Evolutionary conservation across 2,113 vertebrate genomes (phyloP), one percentile per base, ranked within the genome.

Genomic region (Salminus brasiliensis): DNA sequence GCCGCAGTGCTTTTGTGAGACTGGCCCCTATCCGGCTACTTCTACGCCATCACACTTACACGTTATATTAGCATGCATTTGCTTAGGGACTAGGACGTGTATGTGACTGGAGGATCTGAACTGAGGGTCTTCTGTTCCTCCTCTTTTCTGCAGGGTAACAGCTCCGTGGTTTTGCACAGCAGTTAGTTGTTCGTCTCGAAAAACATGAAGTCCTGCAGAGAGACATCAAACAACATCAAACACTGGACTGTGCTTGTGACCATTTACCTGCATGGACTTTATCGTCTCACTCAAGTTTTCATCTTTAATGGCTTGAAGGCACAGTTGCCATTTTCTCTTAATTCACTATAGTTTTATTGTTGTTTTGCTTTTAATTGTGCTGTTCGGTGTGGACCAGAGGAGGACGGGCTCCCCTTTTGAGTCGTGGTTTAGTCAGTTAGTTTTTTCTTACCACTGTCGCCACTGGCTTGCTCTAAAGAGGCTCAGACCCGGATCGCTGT

Each of bases 131-230:
- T 30, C 49, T 27, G n/a, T 18, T 62, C 21, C 21, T 13, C 36
- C 16, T 41, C 7, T 43, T 32, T 49, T 76, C 55, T 45, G 45
- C 45, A 23, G 25, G 30, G 21, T 23, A n/a, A 52, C 25, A 2
- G 29, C 29, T 34, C 23, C 57, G 0, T 18, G 13, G 21, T 10
- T 27, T 52, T 43, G 8, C 11, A 4, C 47, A 88, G 86, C 86
- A 87, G 16, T 86, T 87, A 2, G 83, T 27, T 76, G 25, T 1
- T 13, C 0, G n/a, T 47, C 86, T 97, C 96, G 88, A 97, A 97
- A 91, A 94, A 96, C 95, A 97, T 97, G 88, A 95, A 98, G 87
- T 97, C 95, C 96, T 97, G 86, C 25, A 84, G 34, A 79, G 5
- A 73, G 67, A 57, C 52, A 32, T 75, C 23, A 25, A 29, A 32